A percentile compares a stretch with the other conserved stretches of the same genome.
These are phyloP conservation scores for Aleiodes sp. DNA, from an alignment of 1,140 invertebrate genomes.

Conservation along the genomic window DNA sequence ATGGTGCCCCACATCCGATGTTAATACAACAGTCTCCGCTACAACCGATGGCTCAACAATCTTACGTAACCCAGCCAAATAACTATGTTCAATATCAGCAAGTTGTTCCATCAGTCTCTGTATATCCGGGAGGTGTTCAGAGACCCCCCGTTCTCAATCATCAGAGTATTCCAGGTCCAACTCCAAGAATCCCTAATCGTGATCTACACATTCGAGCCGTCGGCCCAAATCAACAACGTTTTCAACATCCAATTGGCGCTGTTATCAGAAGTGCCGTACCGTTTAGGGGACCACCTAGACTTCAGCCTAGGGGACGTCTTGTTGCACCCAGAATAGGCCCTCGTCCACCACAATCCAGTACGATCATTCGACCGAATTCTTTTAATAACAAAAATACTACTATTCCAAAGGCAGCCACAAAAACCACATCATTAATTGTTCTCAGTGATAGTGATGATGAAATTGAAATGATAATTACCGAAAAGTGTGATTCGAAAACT, in stretches of 20 bases:
- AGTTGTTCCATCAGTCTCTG: background rate
- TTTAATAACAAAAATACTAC: background rate
- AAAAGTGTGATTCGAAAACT: conserved; percentile 39
- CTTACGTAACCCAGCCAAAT: conserved; percentile 26
- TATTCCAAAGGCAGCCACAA: conserved; percentile 27
- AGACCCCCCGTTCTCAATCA: conserved; percentile 14
- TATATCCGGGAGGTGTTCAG: background rate
- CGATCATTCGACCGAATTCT: background rate
- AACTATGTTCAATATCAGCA: conserved; percentile 26
- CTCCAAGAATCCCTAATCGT: background rate
- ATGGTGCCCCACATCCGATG: conserved; percentile 32
- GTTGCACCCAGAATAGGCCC: background rate
- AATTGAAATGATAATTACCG: conserved; percentile 61
- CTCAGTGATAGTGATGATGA: conserved; percentile 62
- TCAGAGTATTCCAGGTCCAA: background rate
- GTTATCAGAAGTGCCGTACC: conserved; percentile 40
- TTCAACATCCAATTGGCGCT: conserved; percentile 40
- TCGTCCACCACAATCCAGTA: background rate
- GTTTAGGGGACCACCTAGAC: conserved; percentile 4
- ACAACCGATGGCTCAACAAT: conserved; percentile 28
- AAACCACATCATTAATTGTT: conserved; percentile 57
- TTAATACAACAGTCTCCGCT: conserved; percentile 27
- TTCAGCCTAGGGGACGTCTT: background rate
- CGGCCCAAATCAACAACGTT: conserved; percentile 1
- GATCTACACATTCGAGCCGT: conserved; percentile 16